Conservation (phyloP, 1,140 invertebrate genomes). For the Riptortus pedestris region DNA sequence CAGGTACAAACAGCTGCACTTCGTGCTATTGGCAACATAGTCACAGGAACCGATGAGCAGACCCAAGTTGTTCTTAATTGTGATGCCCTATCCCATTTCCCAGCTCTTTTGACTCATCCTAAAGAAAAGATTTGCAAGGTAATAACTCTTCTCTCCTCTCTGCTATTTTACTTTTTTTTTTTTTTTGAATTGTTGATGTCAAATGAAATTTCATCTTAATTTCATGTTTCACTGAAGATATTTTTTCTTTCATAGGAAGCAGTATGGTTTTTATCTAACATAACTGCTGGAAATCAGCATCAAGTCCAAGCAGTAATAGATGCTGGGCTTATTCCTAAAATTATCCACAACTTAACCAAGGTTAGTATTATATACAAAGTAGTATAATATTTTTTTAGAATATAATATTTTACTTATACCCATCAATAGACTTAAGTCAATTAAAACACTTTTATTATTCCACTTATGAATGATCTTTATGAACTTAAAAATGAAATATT, state of each 20-base stretch:
- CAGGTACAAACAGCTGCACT: conserved; percentile 87
- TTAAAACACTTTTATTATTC: not conserved
- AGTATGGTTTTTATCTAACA: conserved; percentile 97
- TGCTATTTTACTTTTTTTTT: too few relatives aligned
- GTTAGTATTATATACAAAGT: too few relatives aligned
- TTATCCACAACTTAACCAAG: conserved; percentile 81
- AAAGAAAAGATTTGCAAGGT: conserved; percentile 70
- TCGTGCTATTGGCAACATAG: conserved; percentile 95
- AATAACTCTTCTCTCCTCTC: conserved; percentile 13
- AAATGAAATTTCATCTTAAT: too few relatives aligned
- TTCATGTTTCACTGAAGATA: too few relatives aligned
- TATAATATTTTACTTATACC: not conserved
- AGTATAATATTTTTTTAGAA: conserved; percentile 5
- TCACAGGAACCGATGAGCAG: conserved; percentile 97
- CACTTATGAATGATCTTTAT: not conserved
- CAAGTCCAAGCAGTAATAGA: conserved; percentile 97
- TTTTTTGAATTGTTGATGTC: not conserved
- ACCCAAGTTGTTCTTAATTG: conserved; percentile 90
- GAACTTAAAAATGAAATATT: too few relatives aligned
- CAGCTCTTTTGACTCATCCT: conserved; percentile 73
- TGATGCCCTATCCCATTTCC: conserved; percentile 87
- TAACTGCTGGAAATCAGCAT: conserved; percentile 92
- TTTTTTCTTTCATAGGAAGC: conserved; percentile 78
- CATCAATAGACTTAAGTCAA: not conserved
- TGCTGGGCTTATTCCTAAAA: conserved; percentile 82